phyloP scores from a whole-genome alignment of 1,140 invertebrate species.

The Anoplophora glabripennis region DNA sequence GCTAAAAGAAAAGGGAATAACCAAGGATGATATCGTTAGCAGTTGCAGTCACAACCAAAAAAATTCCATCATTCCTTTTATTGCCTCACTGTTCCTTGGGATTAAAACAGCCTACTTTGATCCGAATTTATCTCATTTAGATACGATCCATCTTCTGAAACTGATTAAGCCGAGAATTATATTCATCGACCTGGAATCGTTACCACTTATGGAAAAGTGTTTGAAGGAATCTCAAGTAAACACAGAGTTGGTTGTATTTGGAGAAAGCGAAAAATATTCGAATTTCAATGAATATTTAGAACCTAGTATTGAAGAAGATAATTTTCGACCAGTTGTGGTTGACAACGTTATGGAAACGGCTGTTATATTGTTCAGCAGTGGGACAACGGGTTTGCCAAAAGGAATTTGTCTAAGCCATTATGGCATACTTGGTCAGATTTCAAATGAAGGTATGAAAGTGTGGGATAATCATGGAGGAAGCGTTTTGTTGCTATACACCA shows the following conservation, averaged over 20 bases:
- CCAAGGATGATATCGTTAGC: conserved; percentile 6
- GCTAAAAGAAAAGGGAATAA: conserved; percentile 1
- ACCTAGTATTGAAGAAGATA: conserved; percentile 21
- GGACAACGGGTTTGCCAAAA: conserved; percentile 73
- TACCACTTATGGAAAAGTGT: conserved; percentile 8
- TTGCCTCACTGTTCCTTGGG: neutral
- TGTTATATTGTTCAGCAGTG: conserved; percentile 58
- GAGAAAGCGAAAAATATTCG: neutral
- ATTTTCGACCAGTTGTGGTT: conserved; percentile 31
- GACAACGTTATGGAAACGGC: conserved; percentile 34
- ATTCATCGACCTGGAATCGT: conserved; percentile 3
- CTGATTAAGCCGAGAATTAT: conserved; percentile 6
- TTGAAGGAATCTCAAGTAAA: conserved; percentile 4
- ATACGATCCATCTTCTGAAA: conserved; percentile 2
- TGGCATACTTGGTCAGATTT: neutral
- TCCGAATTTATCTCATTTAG: conserved; percentile 3
- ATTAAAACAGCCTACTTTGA: neutral
- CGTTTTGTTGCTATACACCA: neutral
- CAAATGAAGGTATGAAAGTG: too few relatives aligned
- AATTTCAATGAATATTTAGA: conserved; percentile 2
- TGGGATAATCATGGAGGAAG: neutral
- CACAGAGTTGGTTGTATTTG: conserved; percentile 29
- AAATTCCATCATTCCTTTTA: neutral
- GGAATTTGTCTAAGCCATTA: conserved; percentile 66
- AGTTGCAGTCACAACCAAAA: conserved; percentile 2